Evolutionary conservation across 2,888 invertebrate species (phyloP).

Genomic region (Sesia bembeciformis): DNA sequence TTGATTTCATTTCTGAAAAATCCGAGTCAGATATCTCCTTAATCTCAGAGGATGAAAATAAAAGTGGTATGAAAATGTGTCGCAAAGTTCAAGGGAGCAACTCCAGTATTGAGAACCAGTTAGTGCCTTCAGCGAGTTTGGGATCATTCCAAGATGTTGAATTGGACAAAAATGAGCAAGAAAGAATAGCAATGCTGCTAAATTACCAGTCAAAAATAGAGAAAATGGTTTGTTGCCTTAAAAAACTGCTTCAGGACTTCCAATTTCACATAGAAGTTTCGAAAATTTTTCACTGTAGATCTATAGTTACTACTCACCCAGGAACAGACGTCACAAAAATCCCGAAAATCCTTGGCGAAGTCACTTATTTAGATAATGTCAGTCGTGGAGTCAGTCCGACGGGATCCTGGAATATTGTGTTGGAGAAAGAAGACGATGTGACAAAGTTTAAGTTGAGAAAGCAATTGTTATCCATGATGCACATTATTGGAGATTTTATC

Average conservation of each 20-base stretch:
- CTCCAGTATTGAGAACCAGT: conserved; percentile 16
- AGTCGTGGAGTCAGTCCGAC: conserved; percentile 28
- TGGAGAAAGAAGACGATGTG: conserved; percentile 41
- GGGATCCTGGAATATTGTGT: conserved; percentile 47
- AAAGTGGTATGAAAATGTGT: conserved; percentile 46
- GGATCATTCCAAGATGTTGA: conserved; percentile 60
- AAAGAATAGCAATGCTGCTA: conserved; percentile 33
- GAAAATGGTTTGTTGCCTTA: conserved; percentile 40
- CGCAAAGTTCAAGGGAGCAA: conserved; percentile 33
- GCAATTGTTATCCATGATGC: conserved; percentile 41
- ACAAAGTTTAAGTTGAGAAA: conserved; percentile 42
- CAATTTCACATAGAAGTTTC: conserved; percentile 61
- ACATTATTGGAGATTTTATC: conserved; percentile 40
- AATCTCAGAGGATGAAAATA: conserved; percentile 20
- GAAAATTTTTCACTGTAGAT: conserved; percentile 42
- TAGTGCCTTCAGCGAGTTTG: conserved; percentile 33
- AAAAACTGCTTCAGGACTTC: conserved; percentile 48
- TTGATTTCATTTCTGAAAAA: conserved; percentile 37
- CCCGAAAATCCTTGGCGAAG: conserved; percentile 25
- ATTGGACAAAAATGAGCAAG: conserved; percentile 48
- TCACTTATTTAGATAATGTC: conserved; percentile 24
- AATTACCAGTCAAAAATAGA: conserved; percentile 50
- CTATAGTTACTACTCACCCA: conserved; percentile 29
- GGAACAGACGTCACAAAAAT: conserved; percentile 24
- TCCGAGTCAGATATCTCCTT: conserved; percentile 41